Evolutionary conservation across 2,797 vertebrate species (phyloP), one percentile per base, ranked within the genome.

Genomic region (Gobio occitaniae): DNA sequence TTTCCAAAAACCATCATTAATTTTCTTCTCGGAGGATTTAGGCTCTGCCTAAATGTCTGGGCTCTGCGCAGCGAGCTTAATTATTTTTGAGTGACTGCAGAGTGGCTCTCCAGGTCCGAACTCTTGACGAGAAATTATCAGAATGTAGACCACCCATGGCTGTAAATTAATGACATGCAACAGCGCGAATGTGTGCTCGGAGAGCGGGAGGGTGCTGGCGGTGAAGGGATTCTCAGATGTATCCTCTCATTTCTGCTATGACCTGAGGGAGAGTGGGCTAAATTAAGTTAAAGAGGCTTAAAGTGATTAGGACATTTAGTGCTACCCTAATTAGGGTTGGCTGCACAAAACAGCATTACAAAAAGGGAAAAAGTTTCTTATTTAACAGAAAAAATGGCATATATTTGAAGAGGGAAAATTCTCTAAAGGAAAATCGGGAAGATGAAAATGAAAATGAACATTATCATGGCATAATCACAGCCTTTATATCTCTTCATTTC

Each of bases 21-120:
- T 84, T 78, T 44, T 74, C 50, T 41, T 72, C 29, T 36, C 38
- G 2, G 59, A 71, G 65, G 86, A 66, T 93, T 94, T 92, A 89
- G 89, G 90, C 91, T 92, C 91, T 91, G 92, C 41, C 41, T 41
- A 93, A 93, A 92, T 90, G 92, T 92, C 13, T 87, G 83, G 88
- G 82, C 90, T 68, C 92, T 93, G 93, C 90, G 89, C 90, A 90
- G 92, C 88, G 89, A 91, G 89, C 84, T 87, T 94, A 95, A 95
- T 94, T 93, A 93, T 91, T 90, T 93, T 91, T 94, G 94, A 95
- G 94, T 93, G 93, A 95, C 93, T 94, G 93, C 90, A 89, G 92
- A 93, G 92, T 92, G 92, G 92, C 89, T 92, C 90, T 88, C 86
- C 91, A 90, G 92, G 91, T 94, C 93, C 89, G 90, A 91, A 92